Base-by-base conservation (phyloP, 2,888 invertebrate species). In the Deilephila porcellus region DNA sequence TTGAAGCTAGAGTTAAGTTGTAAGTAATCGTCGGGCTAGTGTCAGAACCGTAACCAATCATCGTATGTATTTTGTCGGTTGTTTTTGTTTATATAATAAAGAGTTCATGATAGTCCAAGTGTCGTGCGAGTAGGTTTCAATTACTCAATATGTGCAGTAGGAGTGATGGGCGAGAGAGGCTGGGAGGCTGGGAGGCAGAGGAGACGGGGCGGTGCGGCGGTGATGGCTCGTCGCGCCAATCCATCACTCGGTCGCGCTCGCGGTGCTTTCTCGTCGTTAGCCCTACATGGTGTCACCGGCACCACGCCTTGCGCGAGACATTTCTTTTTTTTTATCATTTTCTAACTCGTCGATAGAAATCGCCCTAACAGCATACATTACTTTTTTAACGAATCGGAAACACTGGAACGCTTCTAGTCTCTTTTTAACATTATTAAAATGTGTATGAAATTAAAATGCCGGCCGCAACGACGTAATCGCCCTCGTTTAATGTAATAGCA, bases 251-350 rank as follows among this genome's bases (percentile, higher is more conserved):
- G 86, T 85, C 85, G 88, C 89, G 87, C 89, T 90, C 89, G 86
- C 88, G 90, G 91, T 90, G 93, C 94, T 94, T 94, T 94, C 94
- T 92, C 93, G 93, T 94, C 93, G 93, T 94, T 94, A 94, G 92
- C 94, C 93, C 90, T 93, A 93, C 89, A 94, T 88, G 94, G 94
- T 81, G 83, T 77, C 86, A 86, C 83, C 85, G 86, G 87, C 90
- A 92, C 93, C 93, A 91, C 93, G 93, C 93, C 92, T 92, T 87
- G 89, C 86, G 84, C 89, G 85, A 86, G 88, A 90, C 88, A 92
- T 91, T 91, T 92, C 92, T 94, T 94, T 94, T 93, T n/a, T 90
- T 92, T 90, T 90, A 90, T 88, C 87, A 92, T 93, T 94, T 94
- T 94, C 94, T 93, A 94, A 94, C 91, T 88, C 87, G 92, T 91